phyloP scores from a whole-genome alignment of 2,113 vertebrate species.

The Rallus limicola region DNA sequence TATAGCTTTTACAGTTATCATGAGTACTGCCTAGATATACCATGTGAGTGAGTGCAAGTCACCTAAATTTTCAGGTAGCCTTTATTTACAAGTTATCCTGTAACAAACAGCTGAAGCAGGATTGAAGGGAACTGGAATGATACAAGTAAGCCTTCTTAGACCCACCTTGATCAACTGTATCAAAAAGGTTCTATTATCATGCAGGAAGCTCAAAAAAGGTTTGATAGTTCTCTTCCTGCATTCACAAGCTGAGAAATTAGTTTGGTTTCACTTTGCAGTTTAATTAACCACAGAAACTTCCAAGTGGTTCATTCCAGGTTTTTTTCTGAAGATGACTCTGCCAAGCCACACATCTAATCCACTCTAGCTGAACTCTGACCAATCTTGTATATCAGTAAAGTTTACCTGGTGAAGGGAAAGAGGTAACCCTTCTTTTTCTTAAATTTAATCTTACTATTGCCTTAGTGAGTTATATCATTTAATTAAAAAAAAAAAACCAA shows the following conservation, averaged over 20 bases:
- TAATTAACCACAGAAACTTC: neutral
- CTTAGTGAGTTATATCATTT: neutral
- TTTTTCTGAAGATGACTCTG: neutral
- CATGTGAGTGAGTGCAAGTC: neutral
- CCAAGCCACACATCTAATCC: neutral
- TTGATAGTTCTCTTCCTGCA: neutral
- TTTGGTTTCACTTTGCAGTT: neutral
- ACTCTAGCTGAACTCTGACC: neutral
- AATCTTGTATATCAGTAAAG: neutral
- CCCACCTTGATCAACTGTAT: neutral
- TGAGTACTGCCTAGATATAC: neutral
- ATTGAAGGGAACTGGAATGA: neutral
- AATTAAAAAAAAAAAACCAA: neutral
- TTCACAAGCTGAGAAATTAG: neutral
- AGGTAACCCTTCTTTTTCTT: neutral
- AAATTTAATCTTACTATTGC: neutral
- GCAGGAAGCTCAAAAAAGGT: neutral
- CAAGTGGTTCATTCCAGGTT: neutral
- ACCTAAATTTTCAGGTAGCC: neutral
- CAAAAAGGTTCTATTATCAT: neutral
- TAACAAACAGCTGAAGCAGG: neutral
- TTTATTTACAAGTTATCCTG: neutral
- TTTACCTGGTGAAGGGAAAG: neutral
- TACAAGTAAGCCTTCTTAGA: neutral
- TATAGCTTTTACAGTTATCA: neutral